Evolutionary conservation across 2,797 vertebrate genomes (phyloP).

Genomic region (Chrysolophus pictus): DNA sequence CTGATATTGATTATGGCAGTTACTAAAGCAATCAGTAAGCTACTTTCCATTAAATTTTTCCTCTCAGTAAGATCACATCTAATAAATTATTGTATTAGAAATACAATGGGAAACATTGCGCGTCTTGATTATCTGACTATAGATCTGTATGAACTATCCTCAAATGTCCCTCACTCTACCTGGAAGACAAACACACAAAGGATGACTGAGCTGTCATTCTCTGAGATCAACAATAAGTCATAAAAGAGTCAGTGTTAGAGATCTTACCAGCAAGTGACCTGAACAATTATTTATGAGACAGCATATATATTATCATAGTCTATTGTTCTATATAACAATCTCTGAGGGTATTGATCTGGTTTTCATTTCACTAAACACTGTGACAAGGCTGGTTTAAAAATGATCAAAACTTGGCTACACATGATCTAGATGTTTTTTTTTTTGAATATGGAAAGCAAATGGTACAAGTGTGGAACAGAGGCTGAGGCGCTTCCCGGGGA

Average conservation of each 20-base stretch:
- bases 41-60: not conserved
- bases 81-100: not conserved
- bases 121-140: not conserved
- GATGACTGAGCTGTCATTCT: not conserved
- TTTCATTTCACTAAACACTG: not conserved
- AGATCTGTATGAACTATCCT: not conserved
- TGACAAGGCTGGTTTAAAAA: not conserved
- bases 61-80: not conserved
- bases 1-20: not conserved
- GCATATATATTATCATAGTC: accelerated
- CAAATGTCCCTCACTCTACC: not conserved
- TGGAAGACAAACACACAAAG: not conserved
- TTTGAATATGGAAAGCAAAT: not conserved
- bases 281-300: not conserved
- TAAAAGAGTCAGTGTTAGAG: not conserved
- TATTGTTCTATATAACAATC: not conserved
- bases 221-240: not conserved
- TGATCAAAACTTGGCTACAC: not conserved
- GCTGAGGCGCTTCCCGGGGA: not conserved
- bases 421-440: not conserved
- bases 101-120: not conserved
- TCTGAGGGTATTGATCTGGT: not conserved
- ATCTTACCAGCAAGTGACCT: not conserved
- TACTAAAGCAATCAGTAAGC: not conserved
- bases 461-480: accelerated